Base-by-base conservation (phyloP, 2,113 vertebrate species). In the Irena cyanogastra region DNA sequence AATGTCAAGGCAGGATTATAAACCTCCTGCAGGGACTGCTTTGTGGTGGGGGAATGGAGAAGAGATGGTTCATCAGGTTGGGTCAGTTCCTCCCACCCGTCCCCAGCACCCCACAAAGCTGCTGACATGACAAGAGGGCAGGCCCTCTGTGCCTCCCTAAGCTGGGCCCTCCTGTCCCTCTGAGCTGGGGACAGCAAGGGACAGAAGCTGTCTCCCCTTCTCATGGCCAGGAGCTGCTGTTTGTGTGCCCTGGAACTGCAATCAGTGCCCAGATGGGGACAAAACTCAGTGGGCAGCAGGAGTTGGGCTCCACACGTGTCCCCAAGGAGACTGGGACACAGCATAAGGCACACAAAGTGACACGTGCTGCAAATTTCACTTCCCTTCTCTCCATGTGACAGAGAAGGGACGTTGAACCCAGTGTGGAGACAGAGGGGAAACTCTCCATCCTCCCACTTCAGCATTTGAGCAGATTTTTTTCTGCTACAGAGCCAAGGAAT, bases 11-110 rank as follows among this genome's bases (percentile, higher is more conserved):
- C 41, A 81, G 89, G 87, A 83, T 83, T 89, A 64, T 9, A 64
- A 88, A 86, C n/a, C 79, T 86, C 80, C 94, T 77, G 72, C 89
- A 83, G 87, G 54, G 80, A 53, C 47, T 23, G 87, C 93, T 83
- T 77, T 88, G 60, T 68, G 7, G 1, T 35, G 53, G 49, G 41
- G 42, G 45, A 85, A 80, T 17, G 88, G 83, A 81, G 77, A 61
- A 37, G 90, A 72, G 85, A 94, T 4, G 86, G 75, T 53, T 91
- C 65, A 41, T 56, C 74, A 64, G 26, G 69, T 60, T 71, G 77
- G 71, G 74, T 82, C 72, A 49, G 68, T 54, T 86, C 60, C 65
- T 89, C 56, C 83, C 44, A 41, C n/a, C 64, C 65, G 15, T 35
- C 37, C 69, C 50, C 75, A 57, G 70, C 63, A 33, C 42, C 35